Evolutionary conservation across 1,140 invertebrate species (phyloP), one percentile per base, ranked within the genome.

Genomic region (Nasonia giraulti): DNA sequence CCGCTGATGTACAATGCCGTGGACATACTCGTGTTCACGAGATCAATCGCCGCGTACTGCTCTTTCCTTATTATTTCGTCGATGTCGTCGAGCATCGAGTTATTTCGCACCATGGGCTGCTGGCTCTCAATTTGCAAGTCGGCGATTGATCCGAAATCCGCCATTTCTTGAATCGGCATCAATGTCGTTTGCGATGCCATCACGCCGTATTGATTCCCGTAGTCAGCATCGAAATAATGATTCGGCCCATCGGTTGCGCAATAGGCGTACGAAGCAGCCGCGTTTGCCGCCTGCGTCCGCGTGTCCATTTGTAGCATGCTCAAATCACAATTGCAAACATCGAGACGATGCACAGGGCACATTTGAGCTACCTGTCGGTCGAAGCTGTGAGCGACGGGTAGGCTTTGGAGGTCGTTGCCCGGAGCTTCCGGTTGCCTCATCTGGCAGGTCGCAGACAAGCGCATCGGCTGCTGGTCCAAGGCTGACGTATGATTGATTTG

Each of bases 1-100:
- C 62, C 40, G 14, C 50, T 75, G 11, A 82, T 44, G 12, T 66
- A 82, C 7, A 82, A 81, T 14, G 12, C 23, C 12, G 69, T 14
- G 17, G 68, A 33, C 17, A 81, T n/a, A 8, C 1, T n/a, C 14
- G 55, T 31, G 7, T 82, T 82, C 0, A 82, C 47, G 4, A n/a
- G 33, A 37, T 82, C 33, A 8, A 66, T 6, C 0, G 31, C 31
- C 12, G 11, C 11, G 23, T 12, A 20, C 17, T 83, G 82, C 2
- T 83, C 82, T n/a, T 23, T 83, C 4, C 12, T 68, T 20, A 83
- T 83, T 17, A 83, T 83, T 69, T 83, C 82, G n/a, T 78, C 27
- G 37, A 83, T 83, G 10, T 83, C 82, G 14, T 83, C 75, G 11
- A 83, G 74, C n/a, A 83, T 23, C 2, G 82, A 83, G 12, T 83